Evolutionary conservation across 2,113 vertebrate species (phyloP).

Genomic region (Malurus elegans): DNA sequence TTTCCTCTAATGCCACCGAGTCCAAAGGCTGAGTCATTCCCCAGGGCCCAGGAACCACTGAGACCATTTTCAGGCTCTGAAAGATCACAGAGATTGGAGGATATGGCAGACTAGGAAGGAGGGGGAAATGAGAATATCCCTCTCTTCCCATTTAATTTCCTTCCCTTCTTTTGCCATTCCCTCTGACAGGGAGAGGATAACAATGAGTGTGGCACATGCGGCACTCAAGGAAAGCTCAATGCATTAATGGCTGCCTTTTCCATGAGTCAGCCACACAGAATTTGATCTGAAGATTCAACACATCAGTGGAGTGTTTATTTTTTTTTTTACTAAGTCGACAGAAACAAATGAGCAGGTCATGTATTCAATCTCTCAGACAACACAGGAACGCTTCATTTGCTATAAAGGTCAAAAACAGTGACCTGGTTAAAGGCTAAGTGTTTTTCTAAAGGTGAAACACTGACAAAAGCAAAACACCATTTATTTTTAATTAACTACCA

Average conservation of each 20-base stretch:
- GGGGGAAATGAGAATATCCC: neutral
- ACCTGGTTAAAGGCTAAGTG: constrained; percentile 7
- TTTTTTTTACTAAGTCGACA: neutral
- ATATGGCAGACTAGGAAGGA: neutral
- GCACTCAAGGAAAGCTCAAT: neutral
- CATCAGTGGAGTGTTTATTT: neutral
- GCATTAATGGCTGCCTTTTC: neutral
- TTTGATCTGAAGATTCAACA: neutral
- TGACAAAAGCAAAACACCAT: constrained; percentile 20
- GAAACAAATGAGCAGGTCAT: neutral
- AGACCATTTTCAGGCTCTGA: neutral
- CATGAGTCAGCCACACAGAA: neutral
- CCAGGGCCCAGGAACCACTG: neutral
- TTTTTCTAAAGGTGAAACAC: constrained; percentile 4
- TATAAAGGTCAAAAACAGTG: neutral
- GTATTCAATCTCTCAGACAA: neutral
- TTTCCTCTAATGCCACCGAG: accelerated
- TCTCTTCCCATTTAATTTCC: neutral
- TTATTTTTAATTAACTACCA: constrained; percentile 45
- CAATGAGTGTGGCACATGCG: neutral
- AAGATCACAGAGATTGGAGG: neutral
- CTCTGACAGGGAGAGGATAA: neutral
- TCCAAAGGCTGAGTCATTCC: neutral
- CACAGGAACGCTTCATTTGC: neutral
- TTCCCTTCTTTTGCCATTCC: neutral